Conservation (phyloP, 1,140 invertebrate species). For the Trichoplusia ni region DNA sequence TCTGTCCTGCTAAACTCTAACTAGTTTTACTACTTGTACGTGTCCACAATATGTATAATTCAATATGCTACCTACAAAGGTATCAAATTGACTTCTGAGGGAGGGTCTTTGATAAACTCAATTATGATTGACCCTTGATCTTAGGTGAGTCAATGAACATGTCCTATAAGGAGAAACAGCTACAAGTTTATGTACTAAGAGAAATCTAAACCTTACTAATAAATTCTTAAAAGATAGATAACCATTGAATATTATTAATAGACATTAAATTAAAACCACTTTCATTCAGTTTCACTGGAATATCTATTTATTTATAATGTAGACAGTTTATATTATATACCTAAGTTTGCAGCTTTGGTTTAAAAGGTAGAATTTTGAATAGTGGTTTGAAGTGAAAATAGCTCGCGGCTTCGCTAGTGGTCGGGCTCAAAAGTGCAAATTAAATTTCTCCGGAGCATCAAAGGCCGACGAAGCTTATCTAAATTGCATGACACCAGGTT, state of each 20-base stretch:
- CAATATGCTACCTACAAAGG: constrained; percentile 18
- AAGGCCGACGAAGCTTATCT: constrained; percentile 46
- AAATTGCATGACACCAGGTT: constrained; percentile 55
- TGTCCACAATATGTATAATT: constrained; percentile 2
- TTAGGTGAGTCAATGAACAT: constrained; percentile 17
- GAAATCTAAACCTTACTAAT: no score
- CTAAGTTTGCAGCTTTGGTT: background rate
- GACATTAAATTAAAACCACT: no score
- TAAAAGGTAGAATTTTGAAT: constrained; percentile 18
- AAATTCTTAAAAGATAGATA: no score
- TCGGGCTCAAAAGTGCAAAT: constrained; percentile 51
- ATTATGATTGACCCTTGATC: constrained; percentile 61
- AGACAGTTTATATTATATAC: no score
- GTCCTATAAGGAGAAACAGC: constrained; percentile 19
- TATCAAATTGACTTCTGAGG: constrained; percentile 23
- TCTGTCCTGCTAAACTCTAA: no score
- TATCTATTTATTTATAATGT: background rate
- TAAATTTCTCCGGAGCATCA: constrained; percentile 49
- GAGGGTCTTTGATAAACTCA: constrained; percentile 44
- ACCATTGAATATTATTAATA: no score
- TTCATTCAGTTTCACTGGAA: background rate
- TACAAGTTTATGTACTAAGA: no score
- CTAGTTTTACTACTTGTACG: no score
- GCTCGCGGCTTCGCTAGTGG: constrained; percentile 29
- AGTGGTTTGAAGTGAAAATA: constrained; percentile 29